Evolutionary conservation across 2,113 vertebrate genomes (phyloP).

Genomic region (Toxotes jaculatrix): DNA sequence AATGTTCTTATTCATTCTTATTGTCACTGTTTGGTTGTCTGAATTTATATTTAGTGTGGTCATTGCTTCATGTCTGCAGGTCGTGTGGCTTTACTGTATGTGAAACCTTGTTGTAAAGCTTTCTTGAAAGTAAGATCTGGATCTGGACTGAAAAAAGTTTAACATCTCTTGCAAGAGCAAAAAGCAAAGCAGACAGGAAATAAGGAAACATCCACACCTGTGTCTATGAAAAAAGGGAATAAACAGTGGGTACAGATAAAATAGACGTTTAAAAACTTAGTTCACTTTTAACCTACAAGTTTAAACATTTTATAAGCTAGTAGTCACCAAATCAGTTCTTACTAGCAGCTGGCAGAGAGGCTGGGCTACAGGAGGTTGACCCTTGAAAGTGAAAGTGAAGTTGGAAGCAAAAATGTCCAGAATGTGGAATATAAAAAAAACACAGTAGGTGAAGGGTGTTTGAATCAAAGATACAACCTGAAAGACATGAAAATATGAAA

Average conservation of each 20-base stretch:
- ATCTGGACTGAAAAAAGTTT: background rate
- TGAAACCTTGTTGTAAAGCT: background rate
- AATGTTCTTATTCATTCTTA: no score
- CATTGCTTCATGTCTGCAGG: background rate
- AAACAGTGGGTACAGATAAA: background rate
- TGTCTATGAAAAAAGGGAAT: no score
- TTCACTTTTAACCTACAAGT: background rate
- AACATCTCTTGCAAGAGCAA: no score
- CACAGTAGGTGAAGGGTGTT: background rate
- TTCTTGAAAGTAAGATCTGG: background rate
- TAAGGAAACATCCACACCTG: background rate
- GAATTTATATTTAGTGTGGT: background rate
- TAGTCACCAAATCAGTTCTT: conserved; percentile 12
- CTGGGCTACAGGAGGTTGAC: background rate
- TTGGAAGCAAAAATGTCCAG: background rate
- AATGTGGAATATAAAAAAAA: background rate
- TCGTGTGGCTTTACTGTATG: background rate
- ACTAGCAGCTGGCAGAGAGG: background rate
- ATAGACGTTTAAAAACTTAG: background rate
- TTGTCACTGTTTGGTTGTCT: no score
- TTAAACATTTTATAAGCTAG: background rate
- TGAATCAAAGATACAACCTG: background rate
- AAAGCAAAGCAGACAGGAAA: no score
- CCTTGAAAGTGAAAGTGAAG: background rate
- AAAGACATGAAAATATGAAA: background rate